Evolutionary conservation across 2,113 vertebrate species (phyloP).

Genomic region (Ictalurus furcatus): DNA sequence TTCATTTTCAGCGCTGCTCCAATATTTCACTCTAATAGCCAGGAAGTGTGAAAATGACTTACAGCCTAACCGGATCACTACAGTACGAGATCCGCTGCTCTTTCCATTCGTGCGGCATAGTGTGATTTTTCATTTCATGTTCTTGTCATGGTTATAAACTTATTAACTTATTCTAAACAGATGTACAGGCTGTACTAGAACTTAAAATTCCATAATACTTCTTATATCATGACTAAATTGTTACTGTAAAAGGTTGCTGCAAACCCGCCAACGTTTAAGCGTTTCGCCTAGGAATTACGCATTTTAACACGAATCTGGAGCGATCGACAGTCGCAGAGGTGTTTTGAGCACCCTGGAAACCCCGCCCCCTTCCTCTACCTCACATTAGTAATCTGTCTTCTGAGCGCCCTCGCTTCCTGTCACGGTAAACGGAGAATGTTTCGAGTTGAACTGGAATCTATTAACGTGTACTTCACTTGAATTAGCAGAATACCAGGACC

Average conservation of each 20-base stretch:
- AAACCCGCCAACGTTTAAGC: background rate
- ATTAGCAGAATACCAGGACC: background rate
- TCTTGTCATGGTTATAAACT: background rate
- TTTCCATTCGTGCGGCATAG: slow-evolving; percentile 11
- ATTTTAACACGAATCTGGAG: background rate
- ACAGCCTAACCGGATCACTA: slow-evolving; percentile 13
- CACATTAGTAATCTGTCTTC: background rate
- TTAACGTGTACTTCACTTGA: background rate
- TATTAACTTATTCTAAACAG: background rate
- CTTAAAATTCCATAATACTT: background rate
- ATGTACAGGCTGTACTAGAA: background rate
- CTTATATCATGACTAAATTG: background rate
- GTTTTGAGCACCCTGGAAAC: background rate
- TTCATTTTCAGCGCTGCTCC: slow-evolving; percentile 1
- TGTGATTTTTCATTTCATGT: background rate
- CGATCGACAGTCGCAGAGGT: background rate
- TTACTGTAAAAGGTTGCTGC: background rate
- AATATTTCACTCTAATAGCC: slow-evolving; percentile 61
- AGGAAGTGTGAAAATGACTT: slow-evolving; percentile 66
- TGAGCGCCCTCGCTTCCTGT: background rate
- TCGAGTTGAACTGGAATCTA: background rate
- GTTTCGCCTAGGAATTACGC: background rate
- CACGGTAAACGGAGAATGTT: no score
- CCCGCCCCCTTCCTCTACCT: background rate
- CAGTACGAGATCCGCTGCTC: background rate